Evolutionary conservation across 2,888 invertebrate species (phyloP).

Genomic region (Eilema griseolum): DNA sequence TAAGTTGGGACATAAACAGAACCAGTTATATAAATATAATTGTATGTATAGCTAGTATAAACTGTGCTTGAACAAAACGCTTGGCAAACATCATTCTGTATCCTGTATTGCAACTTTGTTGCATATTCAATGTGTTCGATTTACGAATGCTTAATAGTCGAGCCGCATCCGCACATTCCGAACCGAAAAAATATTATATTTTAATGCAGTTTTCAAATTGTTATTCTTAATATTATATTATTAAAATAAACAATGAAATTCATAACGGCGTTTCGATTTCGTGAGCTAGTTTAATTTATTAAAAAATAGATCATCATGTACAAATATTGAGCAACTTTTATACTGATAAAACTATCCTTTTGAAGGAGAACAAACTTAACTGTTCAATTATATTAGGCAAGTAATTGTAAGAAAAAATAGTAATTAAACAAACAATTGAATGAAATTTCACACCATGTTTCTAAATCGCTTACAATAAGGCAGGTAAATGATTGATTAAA

Average conservation of each 20-base stretch:
- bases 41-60: background rate
- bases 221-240: background rate
- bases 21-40: background rate
- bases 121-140: conserved; percentile 72
- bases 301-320: background rate
- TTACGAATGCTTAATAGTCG: conserved; percentile 69
- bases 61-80: conserved; percentile 34
- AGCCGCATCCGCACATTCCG: conserved; percentile 49
- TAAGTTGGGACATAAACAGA: background rate
- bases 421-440: background rate
- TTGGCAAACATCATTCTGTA: conserved; percentile 49
- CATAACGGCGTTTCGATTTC: too few relatives aligned
- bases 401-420: background rate
- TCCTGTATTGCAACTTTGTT: conserved; percentile 60
- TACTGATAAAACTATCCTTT: background rate
- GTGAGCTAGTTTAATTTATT: background rate
- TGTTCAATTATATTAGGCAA: background rate
- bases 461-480: background rate
- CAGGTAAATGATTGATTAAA: background rate
- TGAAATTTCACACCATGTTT: background rate
- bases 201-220: conserved; percentile 56
- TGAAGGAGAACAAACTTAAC: background rate
- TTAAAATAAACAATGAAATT: background rate
- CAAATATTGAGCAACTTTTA: background rate
- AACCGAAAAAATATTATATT: conserved; percentile 70